A percentile compares a stretch with the other conserved stretches of the same genome.
These are phyloP conservation scores for Cydia pomonella DNA, from an alignment of 1,140 invertebrate genomes.

Conservation along the genomic window DNA sequence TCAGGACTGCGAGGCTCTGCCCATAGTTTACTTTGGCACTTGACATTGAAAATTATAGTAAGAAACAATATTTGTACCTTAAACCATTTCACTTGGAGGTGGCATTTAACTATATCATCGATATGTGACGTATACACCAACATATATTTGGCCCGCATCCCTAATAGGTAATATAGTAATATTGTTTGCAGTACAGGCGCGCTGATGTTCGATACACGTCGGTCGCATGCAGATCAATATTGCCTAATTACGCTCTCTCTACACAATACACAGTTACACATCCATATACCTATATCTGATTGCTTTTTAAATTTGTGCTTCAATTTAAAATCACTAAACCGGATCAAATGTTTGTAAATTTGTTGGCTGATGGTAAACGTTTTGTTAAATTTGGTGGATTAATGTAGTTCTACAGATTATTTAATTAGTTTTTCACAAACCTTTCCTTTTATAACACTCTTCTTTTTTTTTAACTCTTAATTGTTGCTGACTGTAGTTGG, in stretches of 20 bases:
- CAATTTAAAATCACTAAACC: background rate
- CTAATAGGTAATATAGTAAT: conserved; percentile 67
- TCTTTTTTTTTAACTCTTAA: too few relatives aligned
- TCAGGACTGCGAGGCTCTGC: too few relatives aligned
- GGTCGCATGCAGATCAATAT: conserved; percentile 69
- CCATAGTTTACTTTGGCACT: too few relatives aligned
- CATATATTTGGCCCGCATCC: conserved; percentile 70
- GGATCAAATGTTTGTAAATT: background rate
- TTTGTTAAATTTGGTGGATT: background rate
- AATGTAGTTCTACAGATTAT: background rate
- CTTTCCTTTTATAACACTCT: too few relatives aligned
- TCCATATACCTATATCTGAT: conserved; percentile 1
- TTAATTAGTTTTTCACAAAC: too few relatives aligned
- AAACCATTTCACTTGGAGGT: background rate
- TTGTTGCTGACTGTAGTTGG: too few relatives aligned
- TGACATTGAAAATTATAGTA: too few relatives aligned
- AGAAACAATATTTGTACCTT: too few relatives aligned
- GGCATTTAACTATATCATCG: conserved; percentile 4
- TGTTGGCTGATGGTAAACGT: background rate
- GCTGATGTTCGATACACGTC: conserved; percentile 67
- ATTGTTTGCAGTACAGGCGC: conserved; percentile 63
- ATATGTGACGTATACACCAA: conserved; percentile 48
- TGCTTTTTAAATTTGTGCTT: background rate
- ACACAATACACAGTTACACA: conserved; percentile 2
- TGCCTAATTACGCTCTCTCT: conserved; percentile 56